Percentiles rank a stretch among this genome's conserved stretches.
Evolutionary conservation across 2,797 vertebrate species (phyloP).

Genomic region (Molossus alvarezi): DNA sequence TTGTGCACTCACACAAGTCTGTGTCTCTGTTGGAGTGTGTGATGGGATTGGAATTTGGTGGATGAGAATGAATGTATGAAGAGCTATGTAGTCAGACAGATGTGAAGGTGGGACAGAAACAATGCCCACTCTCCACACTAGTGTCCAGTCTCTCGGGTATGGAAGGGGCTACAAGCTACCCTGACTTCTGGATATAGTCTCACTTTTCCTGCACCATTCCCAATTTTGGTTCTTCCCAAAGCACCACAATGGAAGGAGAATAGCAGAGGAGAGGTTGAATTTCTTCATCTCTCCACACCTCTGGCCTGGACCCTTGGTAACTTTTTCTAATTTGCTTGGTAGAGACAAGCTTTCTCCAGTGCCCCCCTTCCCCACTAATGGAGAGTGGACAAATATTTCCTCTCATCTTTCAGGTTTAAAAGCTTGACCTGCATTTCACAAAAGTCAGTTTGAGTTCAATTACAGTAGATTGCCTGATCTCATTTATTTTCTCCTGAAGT

Average conservation of each 20-base stretch:
- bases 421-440: conserved; percentile 63
- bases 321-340: background rate
- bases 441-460: conserved; percentile 75
- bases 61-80: background rate
- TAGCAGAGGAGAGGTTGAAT: background rate
- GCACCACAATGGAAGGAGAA: background rate
- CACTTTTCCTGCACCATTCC: background rate
- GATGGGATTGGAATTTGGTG: background rate
- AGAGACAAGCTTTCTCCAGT: background rate
- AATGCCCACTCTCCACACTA: background rate
- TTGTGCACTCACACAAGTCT: background rate
- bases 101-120: background rate
- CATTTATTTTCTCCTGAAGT: conserved; percentile 84
- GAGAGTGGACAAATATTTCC: background rate
- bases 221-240: background rate
- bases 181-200: background rate
- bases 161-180: background rate
- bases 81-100: background rate
- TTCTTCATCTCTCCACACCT: background rate
- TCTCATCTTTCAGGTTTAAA: background rate
- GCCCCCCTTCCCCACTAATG: background rate
- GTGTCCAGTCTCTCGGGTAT: background rate
- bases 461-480: conserved; percentile 75
- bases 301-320: background rate
- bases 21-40: background rate